A percentile compares a stretch with the other conserved stretches of the same genome.
Conservation (phyloP, 2,888 invertebrate genomes). For the Plutella xylostella region DNA sequence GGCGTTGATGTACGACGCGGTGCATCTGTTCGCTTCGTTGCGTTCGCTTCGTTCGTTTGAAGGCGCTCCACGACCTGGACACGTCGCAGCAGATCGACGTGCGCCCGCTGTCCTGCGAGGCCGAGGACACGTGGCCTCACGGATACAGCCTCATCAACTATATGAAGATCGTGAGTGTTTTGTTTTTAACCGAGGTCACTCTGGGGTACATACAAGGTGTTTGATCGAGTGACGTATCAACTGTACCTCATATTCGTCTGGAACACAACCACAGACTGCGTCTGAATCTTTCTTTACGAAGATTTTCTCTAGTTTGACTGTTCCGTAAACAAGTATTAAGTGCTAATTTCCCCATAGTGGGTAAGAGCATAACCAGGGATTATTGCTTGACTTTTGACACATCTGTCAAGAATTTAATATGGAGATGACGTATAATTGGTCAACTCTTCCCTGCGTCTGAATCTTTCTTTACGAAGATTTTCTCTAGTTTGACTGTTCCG, state of each 20-base stretch:
- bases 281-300: neutral
- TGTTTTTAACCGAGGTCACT: too few species aligned
- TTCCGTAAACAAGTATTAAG: neutral
- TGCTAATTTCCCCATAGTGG: too few species aligned
- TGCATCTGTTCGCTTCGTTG: slow-evolving; percentile 94
- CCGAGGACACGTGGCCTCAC: slow-evolving; percentile 92
- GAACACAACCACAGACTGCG: too few species aligned
- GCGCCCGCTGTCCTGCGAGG: slow-evolving; percentile 87
- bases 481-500: neutral
- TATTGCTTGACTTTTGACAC: too few species aligned
- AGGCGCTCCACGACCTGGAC: slow-evolving; percentile 91
- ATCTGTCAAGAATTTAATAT: too few species aligned
- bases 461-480: neutral
- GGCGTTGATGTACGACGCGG: slow-evolving; percentile 96
- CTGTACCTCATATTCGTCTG: too few species aligned
- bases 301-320: neutral
- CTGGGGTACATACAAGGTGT: too few species aligned
- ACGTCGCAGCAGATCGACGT: slow-evolving; percentile 91
- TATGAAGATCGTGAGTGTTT: slow-evolving; percentile 89
- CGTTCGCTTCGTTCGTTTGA: too few species aligned
- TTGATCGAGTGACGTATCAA: too few species aligned
- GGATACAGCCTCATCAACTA: slow-evolving; percentile 96
- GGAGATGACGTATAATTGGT: too few species aligned
- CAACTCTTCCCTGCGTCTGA: too few species aligned
- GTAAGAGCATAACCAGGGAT: too few species aligned